Conservation (phyloP, 1,140 invertebrate genomes). For the Littorina saxatilis region DNA sequence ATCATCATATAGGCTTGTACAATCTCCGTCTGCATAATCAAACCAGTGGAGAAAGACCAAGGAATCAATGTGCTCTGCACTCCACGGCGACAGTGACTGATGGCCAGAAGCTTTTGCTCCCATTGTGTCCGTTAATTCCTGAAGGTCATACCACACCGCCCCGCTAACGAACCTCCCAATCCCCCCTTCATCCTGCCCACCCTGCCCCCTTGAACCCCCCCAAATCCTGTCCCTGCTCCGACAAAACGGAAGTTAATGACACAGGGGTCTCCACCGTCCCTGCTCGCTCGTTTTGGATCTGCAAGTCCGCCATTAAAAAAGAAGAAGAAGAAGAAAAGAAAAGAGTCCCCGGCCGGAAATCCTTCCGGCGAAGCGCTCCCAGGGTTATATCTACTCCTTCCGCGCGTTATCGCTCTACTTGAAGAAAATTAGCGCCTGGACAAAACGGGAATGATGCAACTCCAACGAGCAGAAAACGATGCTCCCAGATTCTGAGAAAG, state of each 20-base stretch:
- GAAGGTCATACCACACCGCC: conserved; percentile 18
- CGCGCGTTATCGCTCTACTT: conserved; percentile 21
- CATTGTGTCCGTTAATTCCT: background rate
- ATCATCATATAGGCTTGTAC: too few species aligned
- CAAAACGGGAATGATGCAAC: background rate
- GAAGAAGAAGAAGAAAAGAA: too few species aligned
- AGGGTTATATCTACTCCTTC: conserved; percentile 22
- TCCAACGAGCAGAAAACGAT: too few species aligned
- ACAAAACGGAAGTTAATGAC: conserved; percentile 38
- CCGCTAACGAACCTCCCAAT: background rate
- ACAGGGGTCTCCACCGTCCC: background rate
- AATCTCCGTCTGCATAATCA: too few species aligned
- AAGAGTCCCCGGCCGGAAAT: background rate
- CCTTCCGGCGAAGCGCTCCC: conserved; percentile 23
- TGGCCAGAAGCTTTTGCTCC: background rate
- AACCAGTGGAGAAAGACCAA: too few species aligned
- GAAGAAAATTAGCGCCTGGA: conserved; percentile 8
- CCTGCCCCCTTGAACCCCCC: background rate
- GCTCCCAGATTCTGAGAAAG: background rate
- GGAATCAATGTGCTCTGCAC: too few species aligned
- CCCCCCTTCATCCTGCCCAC: background rate
- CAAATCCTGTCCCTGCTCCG: background rate
- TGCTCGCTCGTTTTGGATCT: background rate
- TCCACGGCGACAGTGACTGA: conserved; percentile 22
- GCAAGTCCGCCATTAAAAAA: background rate